These are phyloP conservation scores for Drosophila tripunctata DNA, from an alignment of 2,888 invertebrate genomes.

Conservation along the genomic window DNA sequence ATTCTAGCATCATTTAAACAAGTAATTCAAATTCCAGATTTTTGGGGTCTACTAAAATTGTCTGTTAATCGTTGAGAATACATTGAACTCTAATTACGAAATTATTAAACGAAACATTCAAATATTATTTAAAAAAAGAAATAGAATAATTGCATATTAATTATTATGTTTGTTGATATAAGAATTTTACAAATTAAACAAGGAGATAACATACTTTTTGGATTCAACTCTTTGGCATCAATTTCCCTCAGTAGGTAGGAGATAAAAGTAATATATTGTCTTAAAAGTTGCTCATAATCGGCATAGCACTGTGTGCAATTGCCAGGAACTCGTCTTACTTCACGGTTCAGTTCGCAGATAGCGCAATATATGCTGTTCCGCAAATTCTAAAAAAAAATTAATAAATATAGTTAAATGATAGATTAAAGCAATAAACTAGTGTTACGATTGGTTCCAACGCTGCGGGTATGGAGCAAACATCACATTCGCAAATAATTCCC, in stretches of 20 bases:
- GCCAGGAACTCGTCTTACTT: constrained; percentile 37
- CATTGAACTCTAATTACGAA: no score
- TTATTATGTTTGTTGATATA: no score
- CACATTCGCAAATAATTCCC: constrained; percentile 5
- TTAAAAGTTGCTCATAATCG: constrained; percentile 35
- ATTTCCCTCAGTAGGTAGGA: constrained; percentile 40
- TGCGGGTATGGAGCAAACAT: neutral
- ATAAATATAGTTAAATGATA: neutral
- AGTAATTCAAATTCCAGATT: no score
- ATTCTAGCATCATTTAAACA: no score
- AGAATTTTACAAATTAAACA: no score
- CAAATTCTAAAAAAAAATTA: constrained; percentile 30
- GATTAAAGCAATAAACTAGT: neutral
- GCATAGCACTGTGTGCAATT: constrained; percentile 42
- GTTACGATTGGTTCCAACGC: constrained; percentile 9
- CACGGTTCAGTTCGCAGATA: constrained; percentile 11
- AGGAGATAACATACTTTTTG: constrained; percentile 20
- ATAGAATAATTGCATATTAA: neutral
- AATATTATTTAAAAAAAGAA: no score
- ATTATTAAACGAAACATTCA: no score
- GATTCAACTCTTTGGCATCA: neutral
- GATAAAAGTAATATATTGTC: constrained; percentile 38
- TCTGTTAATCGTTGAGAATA: no score
- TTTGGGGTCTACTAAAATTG: neutral
- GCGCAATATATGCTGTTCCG: constrained; percentile 49